Percentiles rank a stretch among this genome's conserved stretches.
Evolutionary conservation across 2,797 vertebrate genomes (phyloP).

Genomic region (Artibeus lituratus): DNA sequence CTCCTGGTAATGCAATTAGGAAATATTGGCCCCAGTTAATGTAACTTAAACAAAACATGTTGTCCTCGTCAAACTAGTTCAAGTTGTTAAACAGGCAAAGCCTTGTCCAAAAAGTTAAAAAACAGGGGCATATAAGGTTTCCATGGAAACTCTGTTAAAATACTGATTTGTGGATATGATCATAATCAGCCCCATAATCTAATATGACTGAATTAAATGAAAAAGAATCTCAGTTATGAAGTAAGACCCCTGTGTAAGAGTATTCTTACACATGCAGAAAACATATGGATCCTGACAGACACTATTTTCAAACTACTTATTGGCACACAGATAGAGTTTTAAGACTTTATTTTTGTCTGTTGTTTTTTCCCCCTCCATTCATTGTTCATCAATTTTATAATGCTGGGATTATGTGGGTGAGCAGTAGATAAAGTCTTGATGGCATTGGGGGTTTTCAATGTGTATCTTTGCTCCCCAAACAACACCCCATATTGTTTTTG

Average conservation of each 20-base stretch:
- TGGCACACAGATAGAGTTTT: background rate
- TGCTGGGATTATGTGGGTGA: slow-evolving; percentile 27
- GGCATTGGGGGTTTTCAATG: slow-evolving; percentile 48
- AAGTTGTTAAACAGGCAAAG: slow-evolving; percentile 80
- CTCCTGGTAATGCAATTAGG: slow-evolving; percentile 86
- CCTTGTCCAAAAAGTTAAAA: slow-evolving; percentile 80
- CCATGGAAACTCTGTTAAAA: slow-evolving; percentile 83
- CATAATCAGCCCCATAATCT: slow-evolving; percentile 78
- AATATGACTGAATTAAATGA: slow-evolving; percentile 81
- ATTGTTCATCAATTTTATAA: slow-evolving; percentile 16
- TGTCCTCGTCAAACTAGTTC: slow-evolving; percentile 81
- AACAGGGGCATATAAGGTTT: slow-evolving; percentile 76
- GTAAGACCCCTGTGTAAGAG: slow-evolving; percentile 60
- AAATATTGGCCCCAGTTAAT: slow-evolving; percentile 82
- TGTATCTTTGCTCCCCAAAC: slow-evolving; percentile 24
- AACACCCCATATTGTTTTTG: slow-evolving; percentile 53
- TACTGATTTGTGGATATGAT: slow-evolving; percentile 79
- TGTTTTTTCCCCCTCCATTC: background rate
- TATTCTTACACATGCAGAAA: slow-evolving; percentile 70
- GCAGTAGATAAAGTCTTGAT: slow-evolving; percentile 36
- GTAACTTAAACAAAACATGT: slow-evolving; percentile 84
- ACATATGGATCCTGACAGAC: slow-evolving; percentile 49
- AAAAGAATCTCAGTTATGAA: slow-evolving; percentile 78
- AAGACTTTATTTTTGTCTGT: background rate
- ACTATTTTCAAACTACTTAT: slow-evolving; percentile 52